Evolutionary conservation across 1,140 invertebrate genomes (phyloP), one percentile per base, ranked within the genome.

Genomic region (Eubasilissa regina): DNA sequence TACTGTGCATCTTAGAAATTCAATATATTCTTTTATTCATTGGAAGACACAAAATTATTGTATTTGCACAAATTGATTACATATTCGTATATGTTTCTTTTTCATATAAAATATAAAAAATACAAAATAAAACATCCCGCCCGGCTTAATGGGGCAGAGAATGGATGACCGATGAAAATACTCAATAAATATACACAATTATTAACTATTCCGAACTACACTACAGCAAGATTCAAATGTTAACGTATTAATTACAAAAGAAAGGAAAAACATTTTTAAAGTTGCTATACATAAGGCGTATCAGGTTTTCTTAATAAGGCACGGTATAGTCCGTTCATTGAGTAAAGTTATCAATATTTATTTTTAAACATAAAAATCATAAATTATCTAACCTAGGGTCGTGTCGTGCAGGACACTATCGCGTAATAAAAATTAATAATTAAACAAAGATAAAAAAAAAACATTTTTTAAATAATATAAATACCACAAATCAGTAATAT

Each of bases 401-500:
- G 68, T 53, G 70, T 35, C 78, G 45, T 51, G 45, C 58, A 60
- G 12, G n/a, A 70, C 77, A 58, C 76, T 45, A 17, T 68, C 76
- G 66, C 51, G 35, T 45, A 73, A 72, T 78, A 58, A 48, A 45
- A 73, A 56, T 58, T 43, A 78, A 64, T 78, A 78, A 75, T 78
- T 74, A 72, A 68, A 77, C 44, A 77, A 75, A 75, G 35, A 77
- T 70, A 77, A 70, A 77, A 76, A 76, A 76, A 45, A 47, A 53
- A 72, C 17, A 47, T 78, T 73, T 72, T 48, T 78, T 78, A 78
- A 78, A 78, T 78, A 78, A 78, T 78, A 78, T 78, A 78, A 78
- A 78, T 78, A 78, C 64, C 66, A 78, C 77, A 78, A 72, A 78
- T 78, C 64, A 72, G 56, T 60, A 76, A 25, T 17, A 76, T 62